phyloP scores from a whole-genome alignment of 1,140 invertebrate species.

The Magallana ariakensis region DNA sequence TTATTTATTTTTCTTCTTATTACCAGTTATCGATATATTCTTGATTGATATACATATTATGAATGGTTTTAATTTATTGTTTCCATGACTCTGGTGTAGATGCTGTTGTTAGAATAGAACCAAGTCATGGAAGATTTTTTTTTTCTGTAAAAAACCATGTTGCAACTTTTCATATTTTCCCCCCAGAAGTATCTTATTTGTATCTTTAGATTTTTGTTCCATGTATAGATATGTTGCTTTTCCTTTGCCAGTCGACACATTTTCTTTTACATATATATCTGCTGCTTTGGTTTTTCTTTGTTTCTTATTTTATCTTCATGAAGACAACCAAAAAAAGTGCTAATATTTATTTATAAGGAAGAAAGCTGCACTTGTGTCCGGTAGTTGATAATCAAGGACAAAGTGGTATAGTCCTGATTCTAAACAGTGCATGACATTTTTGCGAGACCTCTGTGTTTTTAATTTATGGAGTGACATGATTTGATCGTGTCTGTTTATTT shows the following conservation, averaged over 20 bases:
- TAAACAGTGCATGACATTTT: slow-evolving; percentile 19
- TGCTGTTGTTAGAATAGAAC: slow-evolving; percentile 36
- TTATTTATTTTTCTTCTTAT: slow-evolving; percentile 38
- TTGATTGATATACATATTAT: slow-evolving; percentile 33
- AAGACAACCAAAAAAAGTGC: slow-evolving; percentile 30
- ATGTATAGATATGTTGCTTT: slow-evolving; percentile 28
- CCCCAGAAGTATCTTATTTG: neutral
- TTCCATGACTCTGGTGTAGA: slow-evolving; percentile 10
- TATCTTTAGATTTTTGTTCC: slow-evolving; percentile 24
- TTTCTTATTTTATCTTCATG: slow-evolving; percentile 18
- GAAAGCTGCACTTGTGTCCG: slow-evolving; percentile 26
- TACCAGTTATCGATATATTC: slow-evolving; percentile 34
- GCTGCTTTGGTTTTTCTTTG: slow-evolving; percentile 36
- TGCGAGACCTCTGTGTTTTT: neutral
- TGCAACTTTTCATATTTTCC: slow-evolving; percentile 20
- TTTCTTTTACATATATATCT: slow-evolving; percentile 29
- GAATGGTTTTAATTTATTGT: slow-evolving; percentile 37
- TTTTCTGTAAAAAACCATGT: neutral
- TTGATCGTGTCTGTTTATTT: slow-evolving; percentile 23
- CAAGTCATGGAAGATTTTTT: neutral
- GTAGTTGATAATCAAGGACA: neutral
- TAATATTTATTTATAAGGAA: slow-evolving; percentile 6
- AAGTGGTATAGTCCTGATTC: slow-evolving; percentile 11
- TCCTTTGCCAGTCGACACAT: slow-evolving; percentile 17
- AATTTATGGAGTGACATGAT: slow-evolving; percentile 9